Evolutionary conservation across 2,797 vertebrate species (phyloP).

Genomic region (Parambassis ranga): DNA sequence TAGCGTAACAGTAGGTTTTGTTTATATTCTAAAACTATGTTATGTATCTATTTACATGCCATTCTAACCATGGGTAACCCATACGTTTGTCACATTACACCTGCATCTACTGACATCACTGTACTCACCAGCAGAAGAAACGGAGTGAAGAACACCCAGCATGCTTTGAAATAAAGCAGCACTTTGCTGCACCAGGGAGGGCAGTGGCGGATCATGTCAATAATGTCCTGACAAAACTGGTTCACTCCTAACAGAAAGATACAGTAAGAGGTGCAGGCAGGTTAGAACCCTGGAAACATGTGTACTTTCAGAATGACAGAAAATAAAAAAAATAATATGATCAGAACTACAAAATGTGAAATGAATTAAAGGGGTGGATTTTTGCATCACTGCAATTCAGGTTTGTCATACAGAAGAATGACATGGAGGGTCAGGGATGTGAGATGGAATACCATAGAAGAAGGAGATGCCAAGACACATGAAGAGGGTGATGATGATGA

Average conservation of each 20-base stretch:
- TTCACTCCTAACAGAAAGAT: constrained; percentile 77
- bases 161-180: constrained; percentile 85
- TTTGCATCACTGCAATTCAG: too few relatives aligned
- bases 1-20: background rate
- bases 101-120: background rate
- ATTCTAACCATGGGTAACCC: background rate
- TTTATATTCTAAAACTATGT: too few relatives aligned
- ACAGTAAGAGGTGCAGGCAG: too few relatives aligned
- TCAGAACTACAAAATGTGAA: background rate
- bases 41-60: too few relatives aligned
- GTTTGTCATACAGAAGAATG: background rate
- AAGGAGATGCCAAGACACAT: constrained; percentile 88
- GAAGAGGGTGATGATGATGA: constrained; percentile 89
- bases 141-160: constrained; percentile 84
- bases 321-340: background rate
- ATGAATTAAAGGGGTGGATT: background rate
- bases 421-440: constrained; percentile 12
- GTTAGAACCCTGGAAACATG: background rate
- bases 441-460: constrained; percentile 80
- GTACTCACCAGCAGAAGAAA: constrained; percentile 82
- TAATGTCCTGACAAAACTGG: constrained; percentile 86
- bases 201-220: constrained; percentile 83
- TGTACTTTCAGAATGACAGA: background rate
- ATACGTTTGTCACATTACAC: background rate
- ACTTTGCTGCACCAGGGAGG: constrained; percentile 84